These are phyloP conservation scores for Nomada ferruginata DNA, from an alignment of 2,888 invertebrate genomes.

Conservation along the genomic window DNA sequence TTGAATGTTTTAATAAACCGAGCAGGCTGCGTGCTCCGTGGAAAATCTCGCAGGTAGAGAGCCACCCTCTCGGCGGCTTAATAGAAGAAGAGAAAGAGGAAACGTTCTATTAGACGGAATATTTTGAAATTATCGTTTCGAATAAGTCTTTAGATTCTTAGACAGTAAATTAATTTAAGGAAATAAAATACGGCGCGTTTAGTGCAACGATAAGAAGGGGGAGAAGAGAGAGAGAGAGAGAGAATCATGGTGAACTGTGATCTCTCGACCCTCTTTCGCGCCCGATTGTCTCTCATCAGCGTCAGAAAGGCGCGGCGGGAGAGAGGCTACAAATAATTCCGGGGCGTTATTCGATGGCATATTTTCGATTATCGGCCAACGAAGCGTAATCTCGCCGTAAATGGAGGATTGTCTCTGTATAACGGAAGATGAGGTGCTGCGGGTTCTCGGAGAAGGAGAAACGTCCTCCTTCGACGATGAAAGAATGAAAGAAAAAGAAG, in stretches of 20 bases:
- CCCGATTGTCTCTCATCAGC: slow-evolving; percentile 68
- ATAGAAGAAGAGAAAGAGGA: slow-evolving; percentile 21
- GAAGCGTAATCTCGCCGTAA: slow-evolving; percentile 83
- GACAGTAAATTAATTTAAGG: not conserved
- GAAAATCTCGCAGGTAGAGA: slow-evolving; percentile 2
- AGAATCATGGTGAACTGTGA: not conserved
- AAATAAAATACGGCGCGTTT: not conserved
- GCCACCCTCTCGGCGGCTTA: slow-evolving; percentile 27
- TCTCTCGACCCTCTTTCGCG: slow-evolving; percentile 52
- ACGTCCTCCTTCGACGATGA: slow-evolving; percentile 39
- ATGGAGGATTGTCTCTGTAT: slow-evolving; percentile 82
- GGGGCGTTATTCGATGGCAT: slow-evolving; percentile 82
- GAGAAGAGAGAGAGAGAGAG: not conserved
- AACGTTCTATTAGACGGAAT: not conserved
- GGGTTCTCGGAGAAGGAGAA: slow-evolving; percentile 54
- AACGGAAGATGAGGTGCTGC: slow-evolving; percentile 74
- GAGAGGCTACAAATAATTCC: slow-evolving; percentile 78
- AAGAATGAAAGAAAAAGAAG: slow-evolving; percentile 34
- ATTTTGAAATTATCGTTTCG: not conserved
- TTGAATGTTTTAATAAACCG: slow-evolving; percentile 73
- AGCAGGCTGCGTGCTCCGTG: slow-evolving; percentile 15
- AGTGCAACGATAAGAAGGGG: not conserved
- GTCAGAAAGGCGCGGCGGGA: slow-evolving; percentile 15
- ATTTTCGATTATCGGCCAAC: slow-evolving; percentile 84
- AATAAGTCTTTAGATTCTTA: too few relatives aligned